Base-by-base conservation (phyloP, 1,140 invertebrate species). In the Spodoptera litura region DNA sequence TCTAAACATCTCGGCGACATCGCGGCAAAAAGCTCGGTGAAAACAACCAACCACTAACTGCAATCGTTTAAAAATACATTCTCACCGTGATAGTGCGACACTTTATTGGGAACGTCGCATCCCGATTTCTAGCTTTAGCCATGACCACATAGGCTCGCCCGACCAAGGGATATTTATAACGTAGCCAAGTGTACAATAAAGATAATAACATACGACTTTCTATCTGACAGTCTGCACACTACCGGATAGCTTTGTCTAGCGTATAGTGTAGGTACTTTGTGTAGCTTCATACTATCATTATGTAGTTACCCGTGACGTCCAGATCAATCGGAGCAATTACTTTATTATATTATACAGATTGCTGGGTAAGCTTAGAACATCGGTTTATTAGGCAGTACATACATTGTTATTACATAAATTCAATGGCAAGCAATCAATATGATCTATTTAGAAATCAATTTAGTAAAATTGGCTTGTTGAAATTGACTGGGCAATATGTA, bases 11-110 rank as follows among this genome's bases (percentile, higher is more conserved):
- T 87, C 78, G 75, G 83, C 80, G 87, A 88, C 86, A 85, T 84
- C 81, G 74, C 81, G 79, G 87, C 85, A 92, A 92, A 93, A 93
- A 90, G 88, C 89, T 88, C 83, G 81, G 91, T 85, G 92, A 92
- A 94, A 91, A 93, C 86, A 83, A 87, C 82, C 85, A 76, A 86
- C 84, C 84, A 86, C 86, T 93, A 91, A 94, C 88, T 90, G 82
- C 87, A 87, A 80, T 78, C 85, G 80, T 84, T 90, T 89, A 87
- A 88, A 89, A 88, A 88, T 87, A 90, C 83, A 89, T 88, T 88
- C 83, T 78, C 81, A 51, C 49, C 71, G 78, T 74, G 79, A 81
- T 81, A 73, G 51, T 51, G 52, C 75, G 74, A 85, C 85, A 86
- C 82, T 84, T 79, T 74, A 86, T 66, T 82, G 68, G 49, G 51